These are phyloP conservation scores for Phylloscopus trochilus DNA, from an alignment of 2,113 vertebrate species.

Conservation along the genomic window DNA sequence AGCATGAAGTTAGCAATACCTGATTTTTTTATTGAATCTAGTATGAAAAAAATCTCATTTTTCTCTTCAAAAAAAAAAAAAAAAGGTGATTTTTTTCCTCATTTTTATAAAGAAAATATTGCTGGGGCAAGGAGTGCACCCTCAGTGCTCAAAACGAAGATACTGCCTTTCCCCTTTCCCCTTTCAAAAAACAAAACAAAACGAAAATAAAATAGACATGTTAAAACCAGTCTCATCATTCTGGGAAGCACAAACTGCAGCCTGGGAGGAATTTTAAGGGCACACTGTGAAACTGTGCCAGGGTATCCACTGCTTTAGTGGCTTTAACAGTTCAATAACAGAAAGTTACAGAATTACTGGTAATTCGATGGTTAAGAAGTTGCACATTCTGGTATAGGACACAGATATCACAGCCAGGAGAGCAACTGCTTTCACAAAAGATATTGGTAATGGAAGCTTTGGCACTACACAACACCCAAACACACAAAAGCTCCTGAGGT, in stretches of 20 bases:
- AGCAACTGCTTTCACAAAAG: neutral
- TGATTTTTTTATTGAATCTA: neutral
- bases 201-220: neutral
- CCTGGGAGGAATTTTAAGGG: neutral
- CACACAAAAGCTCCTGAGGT: neutral
- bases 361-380: neutral
- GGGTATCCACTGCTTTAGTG: neutral
- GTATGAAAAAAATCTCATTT: neutral
- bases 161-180: neutral
- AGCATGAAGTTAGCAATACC: neutral
- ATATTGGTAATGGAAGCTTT: neutral
- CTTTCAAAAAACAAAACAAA: neutral
- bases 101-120: neutral
- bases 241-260: neutral
- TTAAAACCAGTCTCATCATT: neutral
- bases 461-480: neutral
- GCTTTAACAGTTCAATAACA: neutral
- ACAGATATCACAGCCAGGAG: neutral
- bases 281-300: neutral
- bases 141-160: neutral
- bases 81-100: neutral
- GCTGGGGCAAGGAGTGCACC: neutral
- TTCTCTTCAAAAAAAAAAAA: neutral
- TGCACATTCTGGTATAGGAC: neutral
- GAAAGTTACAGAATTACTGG: neutral